Evolutionary conservation across 2,113 vertebrate genomes (phyloP).

Genomic region (Sinosuthora webbiana): DNA sequence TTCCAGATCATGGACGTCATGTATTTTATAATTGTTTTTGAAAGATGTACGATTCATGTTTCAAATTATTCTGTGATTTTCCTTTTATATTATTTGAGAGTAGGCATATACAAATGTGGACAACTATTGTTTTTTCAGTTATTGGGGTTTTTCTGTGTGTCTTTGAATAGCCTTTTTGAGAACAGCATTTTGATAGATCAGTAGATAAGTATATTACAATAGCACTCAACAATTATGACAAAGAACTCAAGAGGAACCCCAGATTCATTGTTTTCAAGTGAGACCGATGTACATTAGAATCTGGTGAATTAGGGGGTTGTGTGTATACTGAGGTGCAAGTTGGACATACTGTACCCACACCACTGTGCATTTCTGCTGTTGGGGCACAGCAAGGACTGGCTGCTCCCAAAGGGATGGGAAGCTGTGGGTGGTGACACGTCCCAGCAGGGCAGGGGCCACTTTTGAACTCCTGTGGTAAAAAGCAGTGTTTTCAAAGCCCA

Average conservation of each 20-base stretch:
- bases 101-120: not conserved
- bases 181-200: not conserved
- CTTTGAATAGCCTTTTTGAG: not conserved
- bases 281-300: not conserved
- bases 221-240: not conserved
- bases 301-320: not conserved
- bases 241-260: not conserved
- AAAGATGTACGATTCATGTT: not conserved
- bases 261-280: not conserved
- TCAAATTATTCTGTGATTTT: not conserved
- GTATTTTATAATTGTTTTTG: not conserved
- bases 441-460: not conserved
- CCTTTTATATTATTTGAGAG: not conserved
- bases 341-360: not conserved
- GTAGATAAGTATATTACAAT: not conserved
- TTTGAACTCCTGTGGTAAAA: not conserved
- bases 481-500: not conserved
- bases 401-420: not conserved
- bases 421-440: not conserved
- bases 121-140: not conserved
- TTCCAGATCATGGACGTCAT: not conserved
- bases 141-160: rapidly evolving
- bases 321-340: not conserved
- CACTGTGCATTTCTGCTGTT: not conserved
- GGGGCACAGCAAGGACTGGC: not conserved